Percentiles rank a stretch among this genome's conserved stretches.
These are phyloP conservation scores for Huso huso DNA, from an alignment of 2,797 vertebrate genomes.

Conservation along the genomic window DNA sequence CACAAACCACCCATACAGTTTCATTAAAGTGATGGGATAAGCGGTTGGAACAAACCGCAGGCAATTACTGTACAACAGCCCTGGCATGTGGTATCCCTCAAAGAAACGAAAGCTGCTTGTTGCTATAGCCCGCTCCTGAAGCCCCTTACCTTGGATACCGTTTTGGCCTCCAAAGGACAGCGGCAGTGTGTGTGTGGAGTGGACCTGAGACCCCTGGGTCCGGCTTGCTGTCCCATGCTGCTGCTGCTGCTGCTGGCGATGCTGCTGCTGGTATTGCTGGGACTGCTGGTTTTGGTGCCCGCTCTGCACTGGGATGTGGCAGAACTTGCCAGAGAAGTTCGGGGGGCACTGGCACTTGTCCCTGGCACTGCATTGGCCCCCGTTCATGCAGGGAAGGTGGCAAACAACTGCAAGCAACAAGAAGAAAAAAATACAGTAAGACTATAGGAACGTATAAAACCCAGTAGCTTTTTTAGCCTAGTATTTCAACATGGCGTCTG, in stretches of 20 bases:
- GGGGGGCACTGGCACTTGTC: constrained; percentile 95
- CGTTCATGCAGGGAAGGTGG: constrained; percentile 94
- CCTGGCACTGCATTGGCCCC: constrained; percentile 85
- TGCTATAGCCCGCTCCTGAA: neutral
- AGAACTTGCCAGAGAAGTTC: constrained; percentile 90
- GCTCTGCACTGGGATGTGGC: constrained; percentile 76
- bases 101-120: no score
- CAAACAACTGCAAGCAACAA: constrained; percentile 77
- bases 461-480: no score
- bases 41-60: no score
- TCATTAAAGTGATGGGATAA: no score
- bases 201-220: constrained; percentile 64
- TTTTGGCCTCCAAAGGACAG: constrained; percentile 83
- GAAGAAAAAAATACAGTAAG: neutral
- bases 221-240: constrained; percentile 47
- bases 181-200: constrained; percentile 89
- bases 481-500: no score
- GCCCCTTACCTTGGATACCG: constrained; percentile 71
- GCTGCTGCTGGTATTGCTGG: constrained; percentile 47
- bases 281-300: constrained; percentile 57
- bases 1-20: no score
- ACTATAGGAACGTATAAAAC: no score
- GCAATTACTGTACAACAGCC: no score
- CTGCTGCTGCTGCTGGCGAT: constrained; percentile 44
- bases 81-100: no score